Percentiles rank a stretch among this genome's conserved stretches.
Evolutionary conservation across 2,888 invertebrate genomes (phyloP).

Genomic region (Abrostola tripartita): DNA sequence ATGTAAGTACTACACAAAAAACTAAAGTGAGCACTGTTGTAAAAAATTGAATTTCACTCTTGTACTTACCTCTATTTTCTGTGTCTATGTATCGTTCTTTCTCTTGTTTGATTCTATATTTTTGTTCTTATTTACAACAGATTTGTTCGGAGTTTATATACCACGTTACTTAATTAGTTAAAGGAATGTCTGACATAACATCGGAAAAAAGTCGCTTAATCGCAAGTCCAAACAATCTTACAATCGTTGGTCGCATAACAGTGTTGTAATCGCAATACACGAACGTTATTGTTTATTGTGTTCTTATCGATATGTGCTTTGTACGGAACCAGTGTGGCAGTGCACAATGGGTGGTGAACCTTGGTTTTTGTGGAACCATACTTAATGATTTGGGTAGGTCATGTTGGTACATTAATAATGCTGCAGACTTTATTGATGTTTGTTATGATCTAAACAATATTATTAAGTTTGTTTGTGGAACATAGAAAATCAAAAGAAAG

Average conservation of each 20-base stretch:
- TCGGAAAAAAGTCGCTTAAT: constrained; percentile 56
- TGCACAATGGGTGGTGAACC: constrained; percentile 75
- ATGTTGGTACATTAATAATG: constrained; percentile 19
- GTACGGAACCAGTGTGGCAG: constrained; percentile 69
- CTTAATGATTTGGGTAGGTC: constrained; percentile 44
- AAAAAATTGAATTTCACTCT: too few species aligned
- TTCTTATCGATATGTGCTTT: constrained; percentile 84
- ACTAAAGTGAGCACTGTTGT: too few species aligned
- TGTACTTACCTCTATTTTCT: too few species aligned
- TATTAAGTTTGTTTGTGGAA: too few species aligned
- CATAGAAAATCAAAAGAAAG: too few species aligned
- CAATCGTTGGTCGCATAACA: constrained; percentile 74
- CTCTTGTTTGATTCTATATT: too few species aligned
- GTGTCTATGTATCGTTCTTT: too few species aligned
- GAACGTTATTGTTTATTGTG: constrained; percentile 87
- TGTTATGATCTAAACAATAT: too few species aligned
- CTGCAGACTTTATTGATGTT: constrained; percentile 9
- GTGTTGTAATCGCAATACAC: constrained; percentile 73
- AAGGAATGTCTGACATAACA: constrained; percentile 43
- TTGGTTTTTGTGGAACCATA: constrained; percentile 76
- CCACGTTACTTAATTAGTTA: constrained; percentile 24
- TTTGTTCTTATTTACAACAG: too few species aligned
- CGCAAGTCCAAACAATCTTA: constrained; percentile 60
- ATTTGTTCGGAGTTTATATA: too few species aligned
- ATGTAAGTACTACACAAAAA: too few species aligned